Evolutionary conservation across 2,113 vertebrate species (phyloP).

Genomic region (Urocynchramus pylzowi): DNA sequence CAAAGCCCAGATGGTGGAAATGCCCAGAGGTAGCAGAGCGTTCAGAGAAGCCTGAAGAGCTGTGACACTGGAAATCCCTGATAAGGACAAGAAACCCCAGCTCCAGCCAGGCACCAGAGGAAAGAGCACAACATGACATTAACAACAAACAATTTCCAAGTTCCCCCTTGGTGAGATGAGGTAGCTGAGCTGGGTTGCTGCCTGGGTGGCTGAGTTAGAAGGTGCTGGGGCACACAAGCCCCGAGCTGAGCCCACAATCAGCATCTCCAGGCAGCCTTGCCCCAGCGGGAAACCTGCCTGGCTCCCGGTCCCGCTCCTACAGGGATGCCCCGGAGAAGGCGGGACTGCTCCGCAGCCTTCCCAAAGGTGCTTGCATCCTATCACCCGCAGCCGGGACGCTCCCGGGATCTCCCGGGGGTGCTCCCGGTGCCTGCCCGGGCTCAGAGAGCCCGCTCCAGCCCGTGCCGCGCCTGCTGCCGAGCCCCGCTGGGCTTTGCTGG

Average conservation of each 20-base stretch:
- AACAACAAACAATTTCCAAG: not conserved
- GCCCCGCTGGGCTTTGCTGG: fast-evolving
- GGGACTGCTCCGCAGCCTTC: not conserved
- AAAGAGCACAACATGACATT: not conserved
- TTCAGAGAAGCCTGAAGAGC: not conserved
- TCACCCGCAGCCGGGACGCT: fast-evolving
- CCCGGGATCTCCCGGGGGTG: fast-evolving
- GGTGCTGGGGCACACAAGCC: not conserved
- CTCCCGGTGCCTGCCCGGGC: not conserved
- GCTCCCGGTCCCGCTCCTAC: not conserved
- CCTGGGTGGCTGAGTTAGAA: not conserved
- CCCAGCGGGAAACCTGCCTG: not conserved
- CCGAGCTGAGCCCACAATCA: not conserved
- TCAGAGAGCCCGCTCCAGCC: not conserved
- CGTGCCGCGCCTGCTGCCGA: fast-evolving
- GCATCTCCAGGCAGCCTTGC: not conserved
- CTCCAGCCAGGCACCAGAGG: not conserved
- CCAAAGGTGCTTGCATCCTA: not conserved
- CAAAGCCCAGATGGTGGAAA: not conserved
- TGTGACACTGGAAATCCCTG: not conserved
- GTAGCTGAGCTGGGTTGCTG: not conserved
- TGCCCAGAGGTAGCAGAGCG: not conserved
- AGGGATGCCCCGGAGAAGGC: not conserved
- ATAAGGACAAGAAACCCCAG: not conserved
- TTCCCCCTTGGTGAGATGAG: not conserved